These are phyloP conservation scores for Sitophilus oryzae DNA, from an alignment of 1,140 invertebrate species.

Conservation along the genomic window DNA sequence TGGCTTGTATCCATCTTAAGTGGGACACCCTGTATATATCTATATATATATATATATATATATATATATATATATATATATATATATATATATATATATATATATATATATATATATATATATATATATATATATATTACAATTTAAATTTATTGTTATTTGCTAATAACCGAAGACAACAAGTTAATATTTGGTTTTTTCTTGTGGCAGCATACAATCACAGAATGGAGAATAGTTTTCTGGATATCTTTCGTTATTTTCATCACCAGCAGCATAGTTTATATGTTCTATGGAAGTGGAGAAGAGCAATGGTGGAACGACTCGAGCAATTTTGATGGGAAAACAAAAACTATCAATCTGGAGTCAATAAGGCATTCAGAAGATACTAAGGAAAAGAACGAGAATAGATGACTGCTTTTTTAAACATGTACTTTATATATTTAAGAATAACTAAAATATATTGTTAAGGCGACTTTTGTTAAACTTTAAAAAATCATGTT, in stretches of 20 bases:
- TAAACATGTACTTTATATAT: too few species aligned
- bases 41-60: too few species aligned
- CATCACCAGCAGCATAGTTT: conserved; percentile 65
- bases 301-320: conserved; percentile 66
- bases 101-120: neutral
- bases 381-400: neutral
- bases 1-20: too few species aligned
- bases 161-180: too few species aligned
- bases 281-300: conserved; percentile 63
- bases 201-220: conserved; percentile 56
- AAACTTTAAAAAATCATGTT: too few species aligned
- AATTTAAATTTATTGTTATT: too few species aligned
- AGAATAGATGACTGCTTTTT: too few species aligned
- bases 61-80: too few species aligned
- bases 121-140: neutral
- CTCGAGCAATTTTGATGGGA: conserved; percentile 2
- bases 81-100: too few species aligned
- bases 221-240: conserved; percentile 76
- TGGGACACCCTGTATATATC: too few species aligned
- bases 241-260: conserved; percentile 74
- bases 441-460: too few species aligned
- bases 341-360: neutral
- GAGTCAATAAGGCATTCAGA: neutral
- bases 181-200: neutral
- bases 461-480: too few species aligned